Base-by-base conservation (phyloP, 2,888 invertebrate genomes). In the Habrosyne pyritoides region DNA sequence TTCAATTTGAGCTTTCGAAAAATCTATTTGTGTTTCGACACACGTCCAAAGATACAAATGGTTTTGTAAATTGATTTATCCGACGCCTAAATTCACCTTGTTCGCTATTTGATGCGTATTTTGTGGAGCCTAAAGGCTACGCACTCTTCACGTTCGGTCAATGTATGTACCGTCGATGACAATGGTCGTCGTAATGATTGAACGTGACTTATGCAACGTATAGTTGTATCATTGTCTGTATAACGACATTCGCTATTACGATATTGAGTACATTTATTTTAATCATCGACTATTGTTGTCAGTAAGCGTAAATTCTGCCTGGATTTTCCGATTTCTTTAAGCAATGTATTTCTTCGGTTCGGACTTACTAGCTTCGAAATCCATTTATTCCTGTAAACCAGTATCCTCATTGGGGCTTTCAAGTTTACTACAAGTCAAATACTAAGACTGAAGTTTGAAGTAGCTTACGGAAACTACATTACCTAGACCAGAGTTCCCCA, bases 11-110 rank as follows among this genome's bases (percentile, higher is more conserved):
- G 70, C 75, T 65, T 71, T 70, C 66, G 63, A 63, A 60, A 72
- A 75, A 75, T 74, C 72, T 75, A 81, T 76, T 76, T 77, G 69
- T 73, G 61, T 76, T 75, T 72, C 75, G 60, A 71, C 64, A 75
- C 68, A 72, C 67, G 69, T 61, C 59, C 52, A 55, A 42, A 67
- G 66, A 75, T 64, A 71, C 72, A 75, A 76, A 74, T 67, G 69
- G 57, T 64, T 54, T 60, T 59, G 58, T 53, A 72, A 77, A 77
- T 79, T 74, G 68, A 80, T 78, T 79, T 76, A 71, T 66, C 59
- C 58, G 57, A 42, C 2, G 42, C 42, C 42, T 42, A 42, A 18
- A 42, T 42, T 42, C 18, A 8, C 6, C 42, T 42, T 42, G 42
- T 42, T 42, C 18, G 42, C 14, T 5, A 42, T 6, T 42, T 6